A percentile compares a stretch with the other conserved stretches of the same genome.
Evolutionary conservation across 2,888 invertebrate genomes (phyloP).

Genomic region (Synergus gifuensis): DNA sequence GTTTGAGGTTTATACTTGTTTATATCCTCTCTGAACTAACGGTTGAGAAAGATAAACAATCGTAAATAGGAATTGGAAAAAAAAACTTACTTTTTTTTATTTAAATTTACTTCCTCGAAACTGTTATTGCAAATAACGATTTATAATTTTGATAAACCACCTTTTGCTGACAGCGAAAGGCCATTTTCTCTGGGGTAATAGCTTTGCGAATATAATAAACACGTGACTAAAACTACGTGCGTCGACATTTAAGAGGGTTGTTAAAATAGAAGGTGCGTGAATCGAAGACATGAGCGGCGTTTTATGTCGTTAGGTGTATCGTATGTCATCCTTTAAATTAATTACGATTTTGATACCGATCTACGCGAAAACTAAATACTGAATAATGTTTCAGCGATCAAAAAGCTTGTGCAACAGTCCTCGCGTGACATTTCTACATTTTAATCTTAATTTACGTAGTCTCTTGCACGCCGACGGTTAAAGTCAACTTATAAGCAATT

Average conservation of each 20-base stretch:
- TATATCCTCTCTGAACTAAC: not conserved
- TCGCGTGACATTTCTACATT: slow-evolving; percentile 27
- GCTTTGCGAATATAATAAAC: not conserved
- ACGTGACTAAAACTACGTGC: not conserved
- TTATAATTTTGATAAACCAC: not conserved
- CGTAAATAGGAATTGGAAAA: not conserved
- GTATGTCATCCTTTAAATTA: slow-evolving; percentile 7
- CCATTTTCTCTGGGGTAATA: not conserved
- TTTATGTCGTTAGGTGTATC: not conserved
- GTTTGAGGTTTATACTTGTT: not conserved
- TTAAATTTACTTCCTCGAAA: no score
- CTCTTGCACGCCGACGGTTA: not conserved
- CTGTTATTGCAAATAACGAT: not conserved
- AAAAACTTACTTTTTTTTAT: not conserved
- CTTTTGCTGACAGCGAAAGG: not conserved
- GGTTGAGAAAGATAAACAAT: not conserved
- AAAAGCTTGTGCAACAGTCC: slow-evolving; percentile 3
- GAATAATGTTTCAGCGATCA: not conserved
- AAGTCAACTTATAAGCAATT: slow-evolving; percentile 30
- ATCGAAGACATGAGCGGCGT: not conserved
- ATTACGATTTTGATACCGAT: slow-evolving; percentile 18
- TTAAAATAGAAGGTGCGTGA: not conserved
- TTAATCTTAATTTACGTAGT: slow-evolving; percentile 34
- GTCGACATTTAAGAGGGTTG: not conserved
- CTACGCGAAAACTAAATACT: slow-evolving; percentile 2